Conservation (phyloP, 2,888 invertebrate species). For the Frankliniella fusca region DNA sequence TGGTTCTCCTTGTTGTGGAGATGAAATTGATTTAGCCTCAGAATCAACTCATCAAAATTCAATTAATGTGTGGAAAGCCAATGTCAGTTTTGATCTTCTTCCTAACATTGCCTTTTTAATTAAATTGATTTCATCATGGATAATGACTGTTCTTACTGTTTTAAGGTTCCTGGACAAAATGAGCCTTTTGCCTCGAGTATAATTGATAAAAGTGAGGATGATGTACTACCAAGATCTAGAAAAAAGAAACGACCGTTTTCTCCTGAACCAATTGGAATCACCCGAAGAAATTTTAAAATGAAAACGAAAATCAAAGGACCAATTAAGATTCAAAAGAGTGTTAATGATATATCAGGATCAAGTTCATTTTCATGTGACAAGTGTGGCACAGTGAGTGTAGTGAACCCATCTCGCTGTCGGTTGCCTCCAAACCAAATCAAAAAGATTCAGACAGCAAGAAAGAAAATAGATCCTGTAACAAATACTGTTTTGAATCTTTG, state of each 20-base stretch:
- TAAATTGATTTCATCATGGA: too few relatives aligned
- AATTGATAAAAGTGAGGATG: too few relatives aligned
- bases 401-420: background rate
- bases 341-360: background rate
- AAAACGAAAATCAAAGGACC: background rate
- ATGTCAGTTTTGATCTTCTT: too few relatives aligned
- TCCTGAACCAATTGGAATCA: background rate
- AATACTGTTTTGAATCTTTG: background rate
- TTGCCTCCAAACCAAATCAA: background rate
- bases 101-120: too few relatives aligned
- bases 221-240: background rate
- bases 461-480: background rate
- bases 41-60: too few relatives aligned
- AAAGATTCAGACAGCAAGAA: background rate
- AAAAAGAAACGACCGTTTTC: background rate
- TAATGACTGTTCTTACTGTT: too few relatives aligned
- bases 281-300: background rate
- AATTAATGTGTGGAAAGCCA: too few relatives aligned
- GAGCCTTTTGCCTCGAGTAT: too few relatives aligned
- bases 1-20: too few relatives aligned
- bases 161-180: too few relatives aligned
- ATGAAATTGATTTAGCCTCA: too few relatives aligned
- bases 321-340: background rate
- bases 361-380: slow-evolving; percentile 7
- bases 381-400: background rate